phyloP scores from a whole-genome alignment of 2,888 invertebrate genomes.

The Lasioglossum marginatum region DNA sequence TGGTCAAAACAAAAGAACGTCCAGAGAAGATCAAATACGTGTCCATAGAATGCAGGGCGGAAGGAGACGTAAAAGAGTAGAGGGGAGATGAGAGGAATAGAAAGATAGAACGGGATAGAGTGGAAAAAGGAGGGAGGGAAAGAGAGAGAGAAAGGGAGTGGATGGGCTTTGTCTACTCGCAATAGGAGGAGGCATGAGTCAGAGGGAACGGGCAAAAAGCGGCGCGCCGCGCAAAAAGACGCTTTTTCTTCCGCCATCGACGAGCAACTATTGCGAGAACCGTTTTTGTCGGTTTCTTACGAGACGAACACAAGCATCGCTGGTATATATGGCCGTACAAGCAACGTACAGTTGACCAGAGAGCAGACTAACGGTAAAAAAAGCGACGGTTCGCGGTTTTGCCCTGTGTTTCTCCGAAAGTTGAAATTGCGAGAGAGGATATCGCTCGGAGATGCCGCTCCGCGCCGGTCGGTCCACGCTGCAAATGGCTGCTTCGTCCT shows the following conservation, averaged over 20 bases:
- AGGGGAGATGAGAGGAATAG: background rate
- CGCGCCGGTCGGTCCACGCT: slow-evolving; percentile 46
- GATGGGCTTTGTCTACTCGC: slow-evolving; percentile 66
- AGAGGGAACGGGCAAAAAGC: slow-evolving; percentile 71
- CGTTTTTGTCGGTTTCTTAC: slow-evolving; percentile 80
- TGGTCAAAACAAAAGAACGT: background rate
- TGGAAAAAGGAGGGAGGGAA: background rate
- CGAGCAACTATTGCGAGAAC: slow-evolving; percentile 79
- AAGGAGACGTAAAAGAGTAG: background rate
- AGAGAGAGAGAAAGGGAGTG: background rate
- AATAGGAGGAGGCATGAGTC: slow-evolving; percentile 78
- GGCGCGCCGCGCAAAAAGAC: slow-evolving; percentile 75
- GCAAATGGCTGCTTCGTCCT: slow-evolving; percentile 37
- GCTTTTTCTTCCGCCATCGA: slow-evolving; percentile 80
- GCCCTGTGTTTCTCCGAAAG: slow-evolving; percentile 77
- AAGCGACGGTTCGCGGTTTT: slow-evolving; percentile 73
- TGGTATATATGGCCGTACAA: slow-evolving; percentile 55
- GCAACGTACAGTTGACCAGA: slow-evolving; percentile 57
- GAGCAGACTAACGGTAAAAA: slow-evolving; percentile 70
- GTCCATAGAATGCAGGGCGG: background rate
- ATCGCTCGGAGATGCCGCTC: slow-evolving; percentile 48
- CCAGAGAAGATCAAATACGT: slow-evolving; percentile 2
- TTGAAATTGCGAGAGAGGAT: slow-evolving; percentile 77
- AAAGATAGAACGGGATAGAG: background rate
- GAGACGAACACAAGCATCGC: slow-evolving; percentile 58